Percentiles rank a stretch among this genome's conserved stretches.
Conservation (phyloP, 1,140 invertebrate species). For the Periplaneta americana region DNA sequence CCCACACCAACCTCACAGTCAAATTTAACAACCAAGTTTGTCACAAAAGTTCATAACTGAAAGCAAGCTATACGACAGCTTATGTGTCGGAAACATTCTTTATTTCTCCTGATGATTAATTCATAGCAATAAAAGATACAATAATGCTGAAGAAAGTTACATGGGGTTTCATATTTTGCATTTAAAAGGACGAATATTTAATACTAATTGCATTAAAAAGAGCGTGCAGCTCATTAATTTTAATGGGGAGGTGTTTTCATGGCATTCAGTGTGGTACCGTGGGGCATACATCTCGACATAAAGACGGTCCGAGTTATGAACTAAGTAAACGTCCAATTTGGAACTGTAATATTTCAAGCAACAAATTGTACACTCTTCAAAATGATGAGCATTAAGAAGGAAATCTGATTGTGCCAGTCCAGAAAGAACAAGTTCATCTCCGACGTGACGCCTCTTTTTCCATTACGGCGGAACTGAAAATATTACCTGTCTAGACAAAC, state of each 20-base stretch:
- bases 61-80: neutral
- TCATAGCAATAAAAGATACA: neutral
- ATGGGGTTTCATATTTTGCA: neutral
- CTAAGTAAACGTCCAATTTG: no score
- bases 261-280: neutral
- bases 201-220: neutral
- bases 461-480: no score
- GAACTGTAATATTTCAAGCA: no score
- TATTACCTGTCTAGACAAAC: no score
- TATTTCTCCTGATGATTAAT: neutral
- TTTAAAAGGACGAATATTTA: neutral
- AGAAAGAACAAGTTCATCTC: no score
- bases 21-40: neutral
- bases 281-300: no score
- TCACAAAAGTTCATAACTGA: neutral
- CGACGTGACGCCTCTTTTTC: no score
- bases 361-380: no score
- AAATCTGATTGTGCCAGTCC: no score
- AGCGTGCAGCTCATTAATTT: neutral
- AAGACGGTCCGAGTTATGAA: no score
- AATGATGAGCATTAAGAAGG: no score
- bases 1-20: neutral
- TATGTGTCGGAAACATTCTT: neutral
- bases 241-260: neutral
- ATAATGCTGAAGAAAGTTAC: neutral